phyloP scores from a whole-genome alignment of 2,113 vertebrate genomes.

The Probosciger aterrimus region DNA sequence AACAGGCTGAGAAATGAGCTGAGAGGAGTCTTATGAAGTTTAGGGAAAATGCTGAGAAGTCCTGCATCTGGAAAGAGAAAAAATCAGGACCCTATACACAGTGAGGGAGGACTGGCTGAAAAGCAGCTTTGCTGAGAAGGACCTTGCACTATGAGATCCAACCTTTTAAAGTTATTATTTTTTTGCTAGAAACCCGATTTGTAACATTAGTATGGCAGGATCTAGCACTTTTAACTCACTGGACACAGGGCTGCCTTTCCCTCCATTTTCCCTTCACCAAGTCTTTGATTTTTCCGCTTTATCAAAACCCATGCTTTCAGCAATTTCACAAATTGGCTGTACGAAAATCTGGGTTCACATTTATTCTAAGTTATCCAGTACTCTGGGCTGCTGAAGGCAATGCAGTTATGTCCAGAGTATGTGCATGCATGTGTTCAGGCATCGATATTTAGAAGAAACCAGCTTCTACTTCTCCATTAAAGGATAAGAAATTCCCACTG shows the following conservation, averaged over 20 bases:
- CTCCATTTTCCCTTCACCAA: background rate
- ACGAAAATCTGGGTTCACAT: background rate
- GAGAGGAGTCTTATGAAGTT: background rate
- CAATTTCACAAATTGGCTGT: background rate
- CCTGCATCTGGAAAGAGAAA: background rate
- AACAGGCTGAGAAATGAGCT: background rate
- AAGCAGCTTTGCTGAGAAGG: background rate
- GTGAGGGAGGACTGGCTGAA: background rate
- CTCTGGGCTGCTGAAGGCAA: constrained; percentile 17
- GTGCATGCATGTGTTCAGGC: background rate
- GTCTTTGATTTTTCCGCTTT: background rate
- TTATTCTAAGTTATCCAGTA: background rate
- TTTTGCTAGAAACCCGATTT: background rate
- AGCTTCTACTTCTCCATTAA: background rate
- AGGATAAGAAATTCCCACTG: background rate
- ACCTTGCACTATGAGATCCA: background rate
- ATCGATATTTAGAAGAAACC: background rate
- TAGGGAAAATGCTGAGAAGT: background rate
- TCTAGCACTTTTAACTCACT: background rate
- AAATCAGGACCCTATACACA: background rate
- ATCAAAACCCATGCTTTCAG: background rate
- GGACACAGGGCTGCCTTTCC: background rate
- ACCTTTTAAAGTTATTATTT: background rate
- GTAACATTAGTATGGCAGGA: background rate
- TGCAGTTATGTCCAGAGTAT: background rate